Evolutionary conservation across 2,888 invertebrate species (phyloP), one percentile per base, ranked within the genome.

Genomic region (Dexiosoma caninum): DNA sequence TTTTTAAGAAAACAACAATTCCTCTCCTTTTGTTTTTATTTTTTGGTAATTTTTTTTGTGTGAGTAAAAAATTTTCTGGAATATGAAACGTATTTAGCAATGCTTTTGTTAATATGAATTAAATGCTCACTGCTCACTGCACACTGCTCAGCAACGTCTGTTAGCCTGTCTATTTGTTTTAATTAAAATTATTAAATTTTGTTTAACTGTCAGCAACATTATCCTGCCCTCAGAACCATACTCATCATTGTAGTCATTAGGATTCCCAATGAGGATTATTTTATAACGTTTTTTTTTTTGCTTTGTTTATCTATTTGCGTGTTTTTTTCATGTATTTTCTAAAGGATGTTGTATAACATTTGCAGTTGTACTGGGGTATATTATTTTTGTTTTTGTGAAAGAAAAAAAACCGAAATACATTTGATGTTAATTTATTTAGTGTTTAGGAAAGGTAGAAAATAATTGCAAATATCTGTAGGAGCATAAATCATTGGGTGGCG

Each of bases 111-210:
- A 46, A 57, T 70, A 27, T 70, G 49, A 70, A 70, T 59, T 40
- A 60, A 53, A 53, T 53, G 40, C 19, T n/a, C n/a, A n/a, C n/a
- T n/a, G n/a, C n/a, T n/a, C n/a, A n/a, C n/a, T n/a, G n/a, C n/a
- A n/a, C n/a, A 8, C 10, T 12, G 23, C 55, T 37, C 23, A 10
- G 2, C 30, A 5, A 40, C 46, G 21, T 67, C 51, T 67, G 67
- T 60, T 53, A 67, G 60, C 53, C 46, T 69, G 76, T 55, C 69
- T 62, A 69, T 76, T 69, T 69, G 46, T 69, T 76, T 69, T 76
- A 76, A 76, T 76, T 69, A 55, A 76, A 76, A 76, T 53, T 46
- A 21, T 46, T 55, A 57, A 62, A 70, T 69, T 55, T 60, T 46
- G n/a, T 7, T 55, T 30, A 55, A 32, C 42, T 69, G 21, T 3